Percentiles rank a stretch among this genome's conserved stretches.
Conservation (phyloP, 64 coral and sea anemone genomes). For the Porites lutea region DNA sequence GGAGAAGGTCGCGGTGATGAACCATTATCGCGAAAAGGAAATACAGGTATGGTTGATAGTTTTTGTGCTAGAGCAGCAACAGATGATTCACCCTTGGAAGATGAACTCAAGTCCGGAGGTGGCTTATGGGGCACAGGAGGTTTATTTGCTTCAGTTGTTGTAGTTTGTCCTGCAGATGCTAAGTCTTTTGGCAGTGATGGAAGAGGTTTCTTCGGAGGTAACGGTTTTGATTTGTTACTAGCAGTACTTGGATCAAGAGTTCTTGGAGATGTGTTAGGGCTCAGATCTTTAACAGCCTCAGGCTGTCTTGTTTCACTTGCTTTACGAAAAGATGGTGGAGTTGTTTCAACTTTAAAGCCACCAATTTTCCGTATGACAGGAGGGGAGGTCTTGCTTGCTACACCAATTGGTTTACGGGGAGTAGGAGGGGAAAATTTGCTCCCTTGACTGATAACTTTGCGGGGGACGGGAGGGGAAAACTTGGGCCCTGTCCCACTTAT, state of each 20-base stretch:
- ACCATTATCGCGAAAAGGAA: constrained; percentile 15
- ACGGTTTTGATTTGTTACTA: constrained; percentile 19
- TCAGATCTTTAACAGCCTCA: not conserved
- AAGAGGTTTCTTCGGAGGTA: constrained; percentile 49
- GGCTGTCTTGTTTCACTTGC: constrained; percentile 6
- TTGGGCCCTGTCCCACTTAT: too few species aligned
- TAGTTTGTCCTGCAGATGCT: not conserved
- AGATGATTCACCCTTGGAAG: not conserved
- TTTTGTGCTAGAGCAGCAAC: constrained; percentile 39
- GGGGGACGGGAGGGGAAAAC: too few species aligned
- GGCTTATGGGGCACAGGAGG: not conserved
- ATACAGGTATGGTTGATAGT: constrained; percentile 29
- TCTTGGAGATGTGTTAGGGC: not conserved
- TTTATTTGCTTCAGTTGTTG: constrained; percentile 3
- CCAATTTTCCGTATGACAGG: not conserved
- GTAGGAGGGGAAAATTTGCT: too few species aligned
- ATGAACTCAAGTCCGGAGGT: not conserved
- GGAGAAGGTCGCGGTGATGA: constrained; percentile 10
- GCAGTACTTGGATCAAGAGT: not conserved
- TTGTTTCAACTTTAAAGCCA: not conserved
- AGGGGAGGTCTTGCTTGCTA: not conserved
- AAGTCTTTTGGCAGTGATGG: constrained; percentile 24
- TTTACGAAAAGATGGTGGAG: not conserved
- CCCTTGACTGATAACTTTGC: too few species aligned
- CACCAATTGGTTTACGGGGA: too few species aligned